Evolutionary conservation across 2,888 invertebrate genomes (phyloP), one percentile per base, ranked within the genome.

Genomic region (Tachina fera): DNA sequence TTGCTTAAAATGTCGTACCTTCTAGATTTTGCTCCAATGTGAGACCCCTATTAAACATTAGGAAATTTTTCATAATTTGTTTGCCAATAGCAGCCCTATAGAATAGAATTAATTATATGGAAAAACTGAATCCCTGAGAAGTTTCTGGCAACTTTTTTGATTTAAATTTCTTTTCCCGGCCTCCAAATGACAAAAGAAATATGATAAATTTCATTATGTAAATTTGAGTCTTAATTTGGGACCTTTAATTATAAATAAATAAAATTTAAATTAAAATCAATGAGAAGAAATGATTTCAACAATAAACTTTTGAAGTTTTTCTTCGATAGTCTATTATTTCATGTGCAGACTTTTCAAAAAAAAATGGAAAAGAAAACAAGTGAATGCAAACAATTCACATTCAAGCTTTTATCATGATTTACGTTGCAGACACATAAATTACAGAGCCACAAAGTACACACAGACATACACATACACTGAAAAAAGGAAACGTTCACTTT

Each of bases 381-480:
- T 16, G 16, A 19, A 9, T 41, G 14, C 56, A 76, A 78, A 47
- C 51, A 67, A 13, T 53, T 72, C 13, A 31, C 43, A 22, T 77
- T 61, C 75, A 53, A 67, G 63, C 75, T 61, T 81, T 76, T 68
- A 47, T 67, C 22, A 67, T 49, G 61, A 83, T 76, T 86, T 79
- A 72, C 61, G 79, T 41, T 16, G 80, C 84, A 86, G 86, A 84
- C 86, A 86, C 86, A 86, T 86, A 86, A 86, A 86, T 86, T 81
- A 84, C 72, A 72, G 56, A 60, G 43, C 63, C 86, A 79, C 76
- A 83, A 83, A 86, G 72, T 61, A 83, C 58, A 83, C 60, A 72
- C 63, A 75, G 39, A 72, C 51, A 51, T 31, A 39, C 39, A 3
- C 16, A 41, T 3, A 16, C 61, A 70, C 60, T 78, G 63, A 72